These are phyloP conservation scores for Rhabdornis inornatus DNA, from an alignment of 2,113 vertebrate genomes.

Conservation along the genomic window DNA sequence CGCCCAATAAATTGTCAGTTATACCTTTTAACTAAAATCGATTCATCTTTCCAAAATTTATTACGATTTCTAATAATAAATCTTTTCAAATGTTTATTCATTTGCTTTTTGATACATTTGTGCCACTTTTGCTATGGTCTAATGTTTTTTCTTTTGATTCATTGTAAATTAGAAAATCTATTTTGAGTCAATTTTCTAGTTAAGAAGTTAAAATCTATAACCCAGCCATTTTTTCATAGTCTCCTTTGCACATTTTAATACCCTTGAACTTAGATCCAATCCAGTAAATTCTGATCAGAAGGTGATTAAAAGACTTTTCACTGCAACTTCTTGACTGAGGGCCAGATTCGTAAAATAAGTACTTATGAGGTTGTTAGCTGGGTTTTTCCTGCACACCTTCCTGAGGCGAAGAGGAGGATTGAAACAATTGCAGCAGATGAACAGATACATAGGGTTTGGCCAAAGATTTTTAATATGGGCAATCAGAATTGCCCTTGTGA, in stretches of 20 bases:
- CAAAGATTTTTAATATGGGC: neutral
- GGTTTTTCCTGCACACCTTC: neutral
- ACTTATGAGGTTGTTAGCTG: neutral
- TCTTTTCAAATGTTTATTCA: conserved; percentile 99
- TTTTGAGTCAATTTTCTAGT: conserved; percentile 97
- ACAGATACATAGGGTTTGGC: neutral
- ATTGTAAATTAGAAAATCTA: conserved; percentile 99
- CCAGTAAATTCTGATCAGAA: conserved; percentile 72
- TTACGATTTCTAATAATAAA: conserved; percentile 95
- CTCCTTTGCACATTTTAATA: conserved; percentile 80
- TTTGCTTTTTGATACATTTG: conserved; percentile 99
- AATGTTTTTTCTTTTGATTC: conserved; percentile 93
- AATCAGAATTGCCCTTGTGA: neutral
- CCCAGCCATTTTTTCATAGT: conserved; percentile 70
- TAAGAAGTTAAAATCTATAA: conserved; percentile 91
- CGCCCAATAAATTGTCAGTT: conserved; percentile 99
- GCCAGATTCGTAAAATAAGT: conserved; percentile 59
- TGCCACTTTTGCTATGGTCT: conserved; percentile 97
- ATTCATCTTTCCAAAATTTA: conserved; percentile 98
- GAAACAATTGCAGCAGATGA: neutral
- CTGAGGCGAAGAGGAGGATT: neutral
- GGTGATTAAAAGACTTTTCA: conserved; percentile 73
- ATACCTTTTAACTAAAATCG: conserved; percentile 99
- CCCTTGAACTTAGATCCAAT: conserved; percentile 79
- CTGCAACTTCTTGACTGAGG: conserved; percentile 65